A percentile compares a stretch with the other conserved stretches of the same genome.
phyloP scores from a whole-genome alignment of 2,888 invertebrate genomes.

The Stramonita haemastoma region DNA sequence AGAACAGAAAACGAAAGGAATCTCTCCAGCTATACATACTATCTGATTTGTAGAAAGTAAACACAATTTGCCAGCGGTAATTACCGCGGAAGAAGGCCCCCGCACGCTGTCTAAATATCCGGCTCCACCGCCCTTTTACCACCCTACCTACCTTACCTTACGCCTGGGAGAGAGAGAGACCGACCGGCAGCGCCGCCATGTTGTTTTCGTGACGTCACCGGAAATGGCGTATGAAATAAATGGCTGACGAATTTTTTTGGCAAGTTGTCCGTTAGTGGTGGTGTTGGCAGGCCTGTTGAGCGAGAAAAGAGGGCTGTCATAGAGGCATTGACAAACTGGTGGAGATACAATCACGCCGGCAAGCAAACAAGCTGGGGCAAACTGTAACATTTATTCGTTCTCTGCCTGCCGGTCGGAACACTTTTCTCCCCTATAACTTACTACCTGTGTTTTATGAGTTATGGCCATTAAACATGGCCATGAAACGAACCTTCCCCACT shows the following conservation, averaged over 20 bases:
- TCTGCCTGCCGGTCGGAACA: neutral
- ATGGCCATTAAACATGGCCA: neutral
- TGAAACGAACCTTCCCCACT: too few species aligned
- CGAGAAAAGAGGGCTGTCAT: neutral
- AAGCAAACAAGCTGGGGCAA: slow-evolving; percentile 19
- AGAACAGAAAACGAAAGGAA: slow-evolving; percentile 22
- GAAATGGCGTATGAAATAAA: slow-evolving; percentile 39
- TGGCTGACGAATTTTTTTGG: slow-evolving; percentile 23
- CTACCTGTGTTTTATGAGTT: neutral
- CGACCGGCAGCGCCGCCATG: slow-evolving; percentile 12
- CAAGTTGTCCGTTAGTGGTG: neutral
- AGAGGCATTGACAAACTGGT: neutral
- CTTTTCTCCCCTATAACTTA: neutral
- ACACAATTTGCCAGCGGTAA: slow-evolving; percentile 45
- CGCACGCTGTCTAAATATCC: slow-evolving; percentile 42
- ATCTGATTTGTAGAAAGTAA: slow-evolving; percentile 45
- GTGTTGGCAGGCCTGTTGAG: neutral
- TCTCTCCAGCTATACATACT: slow-evolving; percentile 37
- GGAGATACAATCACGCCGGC: slow-evolving; percentile 12
- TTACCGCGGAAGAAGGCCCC: slow-evolving; percentile 39
- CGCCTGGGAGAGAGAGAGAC: too few species aligned
- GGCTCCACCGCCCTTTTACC: slow-evolving; percentile 2
- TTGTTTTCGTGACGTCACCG: slow-evolving; percentile 41
- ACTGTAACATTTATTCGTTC: neutral
- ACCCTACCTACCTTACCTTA: neutral